A percentile compares a stretch with the other conserved stretches of the same genome.
phyloP scores from a whole-genome alignment of 30 jellyfish, hydroid and myxozoan species.

The Aurelia sp. region DNA sequence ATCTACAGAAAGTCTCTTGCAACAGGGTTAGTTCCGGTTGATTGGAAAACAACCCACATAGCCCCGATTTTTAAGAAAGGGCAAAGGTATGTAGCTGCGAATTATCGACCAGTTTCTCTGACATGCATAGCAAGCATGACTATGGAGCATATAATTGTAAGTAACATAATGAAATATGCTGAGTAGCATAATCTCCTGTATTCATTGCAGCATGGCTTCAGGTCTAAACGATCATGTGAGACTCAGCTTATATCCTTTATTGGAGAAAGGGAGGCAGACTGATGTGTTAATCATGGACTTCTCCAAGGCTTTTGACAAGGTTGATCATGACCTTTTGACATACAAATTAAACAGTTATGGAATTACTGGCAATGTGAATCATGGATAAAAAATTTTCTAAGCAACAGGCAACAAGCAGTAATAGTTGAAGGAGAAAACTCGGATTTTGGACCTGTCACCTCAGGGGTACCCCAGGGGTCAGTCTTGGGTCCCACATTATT shows the following conservation, averaged over 20 bases:
- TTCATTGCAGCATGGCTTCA: conserved; percentile 38
- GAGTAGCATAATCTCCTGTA: conserved; percentile 13
- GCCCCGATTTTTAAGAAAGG: conserved; percentile 36
- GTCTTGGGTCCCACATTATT: too few relatives aligned
- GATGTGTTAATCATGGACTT: conserved; percentile 23
- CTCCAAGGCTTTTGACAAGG: conserved; percentile 50
- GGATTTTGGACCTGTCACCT: neutral
- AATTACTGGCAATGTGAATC: conserved; percentile 4
- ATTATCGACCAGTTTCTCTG: conserved; percentile 20
- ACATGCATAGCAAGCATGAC: conserved; percentile 38
- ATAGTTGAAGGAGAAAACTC: conserved; percentile 32
- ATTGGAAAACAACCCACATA: conserved; percentile 26
- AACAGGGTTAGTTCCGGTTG: conserved; percentile 42
- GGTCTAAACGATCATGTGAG: conserved; percentile 34
- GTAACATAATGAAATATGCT: conserved; percentile 19
- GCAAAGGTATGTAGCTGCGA: conserved; percentile 12
- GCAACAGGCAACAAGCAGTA: neutral
- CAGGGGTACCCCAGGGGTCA: too few relatives aligned
- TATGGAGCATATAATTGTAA: conserved; percentile 33
- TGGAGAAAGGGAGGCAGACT: too few relatives aligned
- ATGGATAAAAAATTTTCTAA: too few relatives aligned
- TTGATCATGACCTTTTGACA: conserved; percentile 35
- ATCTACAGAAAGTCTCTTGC: too few relatives aligned
- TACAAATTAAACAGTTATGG: conserved; percentile 23
- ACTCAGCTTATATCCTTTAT: conserved; percentile 20